Percentiles rank a stretch among this genome's conserved stretches.
These are phyloP conservation scores for Drosophila asahinai DNA, from an alignment of 1,140 invertebrate species.

Conservation along the genomic window DNA sequence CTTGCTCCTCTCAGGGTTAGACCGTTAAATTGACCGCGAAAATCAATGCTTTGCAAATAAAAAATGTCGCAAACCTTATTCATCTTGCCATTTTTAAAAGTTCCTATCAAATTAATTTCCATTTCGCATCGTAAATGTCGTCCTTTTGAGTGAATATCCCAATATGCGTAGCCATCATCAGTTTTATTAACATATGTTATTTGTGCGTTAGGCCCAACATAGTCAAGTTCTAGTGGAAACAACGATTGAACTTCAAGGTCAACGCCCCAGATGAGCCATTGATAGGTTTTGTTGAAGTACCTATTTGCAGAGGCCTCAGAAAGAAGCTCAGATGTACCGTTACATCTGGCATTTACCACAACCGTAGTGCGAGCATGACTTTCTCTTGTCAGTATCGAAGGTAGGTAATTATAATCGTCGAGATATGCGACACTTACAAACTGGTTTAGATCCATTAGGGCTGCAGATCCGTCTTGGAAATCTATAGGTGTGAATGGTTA, in stretches of 20 bases:
- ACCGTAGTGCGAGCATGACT: slow-evolving; percentile 58
- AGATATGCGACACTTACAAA: slow-evolving; percentile 54
- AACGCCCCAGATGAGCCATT: slow-evolving; percentile 68
- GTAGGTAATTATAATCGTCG: slow-evolving; percentile 26
- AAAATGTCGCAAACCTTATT: slow-evolving; percentile 46
- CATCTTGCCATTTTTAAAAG: slow-evolving; percentile 6
- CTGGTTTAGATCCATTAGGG: slow-evolving; percentile 53
- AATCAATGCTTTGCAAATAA: slow-evolving; percentile 58
- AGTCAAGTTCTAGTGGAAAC: slow-evolving; percentile 53
- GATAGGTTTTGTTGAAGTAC: slow-evolving; percentile 76
- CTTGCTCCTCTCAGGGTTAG: slow-evolving; percentile 63
- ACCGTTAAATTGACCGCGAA: slow-evolving; percentile 66
- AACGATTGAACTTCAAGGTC: slow-evolving; percentile 36
- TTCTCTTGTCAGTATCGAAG: slow-evolving; percentile 39
- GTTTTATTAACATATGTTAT: slow-evolving; percentile 67
- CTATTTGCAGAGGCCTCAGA: slow-evolving; percentile 45
- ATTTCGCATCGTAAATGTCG: slow-evolving; percentile 54
- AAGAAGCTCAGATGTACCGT: slow-evolving; percentile 30
- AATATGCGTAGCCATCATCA: slow-evolving; percentile 40
- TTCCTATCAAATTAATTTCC: slow-evolving; percentile 60
- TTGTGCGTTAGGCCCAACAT: slow-evolving; percentile 75
- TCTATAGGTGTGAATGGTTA: not conserved
- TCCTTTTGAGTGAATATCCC: slow-evolving; percentile 77
- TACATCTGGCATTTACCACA: slow-evolving; percentile 56
- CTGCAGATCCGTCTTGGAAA: slow-evolving; percentile 22